Base-by-base conservation (phyloP, 2,113 vertebrate species). In the Xiphophorus maculatus region DNA sequence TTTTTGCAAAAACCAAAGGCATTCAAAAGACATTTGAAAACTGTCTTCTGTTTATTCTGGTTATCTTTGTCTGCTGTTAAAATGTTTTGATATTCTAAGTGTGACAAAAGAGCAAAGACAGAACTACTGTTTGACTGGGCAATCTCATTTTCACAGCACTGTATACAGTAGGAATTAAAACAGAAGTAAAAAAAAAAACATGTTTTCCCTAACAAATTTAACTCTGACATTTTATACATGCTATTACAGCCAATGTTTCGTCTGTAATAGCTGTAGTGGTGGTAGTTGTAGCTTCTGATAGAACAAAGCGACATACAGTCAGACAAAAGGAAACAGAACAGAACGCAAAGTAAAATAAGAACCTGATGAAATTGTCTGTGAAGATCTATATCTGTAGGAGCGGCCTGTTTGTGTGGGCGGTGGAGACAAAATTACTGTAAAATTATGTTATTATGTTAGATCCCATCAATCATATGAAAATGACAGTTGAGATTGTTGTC, bases 361-460 rank as follows among this genome's bases (percentile, higher is more conserved):
- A 28, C 33, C 69, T 66, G 51, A 74, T 84, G 69, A 83, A 83
- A 83, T 68, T 68, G 79, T 71, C 72, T 66, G 64, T 89, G 27
- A 64, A 72, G 89, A 92, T 92, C 29, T 76, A 58, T 88, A 92
- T 92, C 90, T 80, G 42, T 64, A 81, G 74, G 81, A 89, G 80
- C 64, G 69, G 72, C 70, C 73, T 68, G 65, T 72, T 71, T 81
- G 83, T 33, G 54, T 77, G 89, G 84, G 79, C 8, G 64, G 69
- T 63, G 76, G 60, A 83, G 65, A 67, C 58, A 42, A 0, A 9
- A 74, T 89, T 78, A 82, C 61, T 28, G 32, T 68, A 66, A 88
- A 87, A 92, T 91, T 83, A 89, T 84, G 72, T 81, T 64, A 80
- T 91, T 90, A 89, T 3, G 67, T 66, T 48, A 64, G 22, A 81